Evolutionary conservation across 2,888 invertebrate genomes (phyloP).

Genomic region (Osmoderma eremita): DNA sequence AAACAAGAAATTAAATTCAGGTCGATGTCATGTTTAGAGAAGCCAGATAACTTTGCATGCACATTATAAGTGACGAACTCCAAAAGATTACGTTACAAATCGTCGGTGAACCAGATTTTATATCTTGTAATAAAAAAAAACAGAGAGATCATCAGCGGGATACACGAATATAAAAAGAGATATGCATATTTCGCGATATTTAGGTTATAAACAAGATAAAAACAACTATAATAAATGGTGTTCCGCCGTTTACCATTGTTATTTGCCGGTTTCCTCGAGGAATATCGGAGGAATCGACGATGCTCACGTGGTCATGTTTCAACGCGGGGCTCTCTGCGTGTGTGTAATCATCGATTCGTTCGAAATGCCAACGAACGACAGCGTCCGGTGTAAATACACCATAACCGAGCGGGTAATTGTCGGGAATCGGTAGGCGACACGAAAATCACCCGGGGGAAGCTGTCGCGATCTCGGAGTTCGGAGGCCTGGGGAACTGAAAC

Average conservation of each 20-base stretch:
- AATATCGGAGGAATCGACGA: not conserved
- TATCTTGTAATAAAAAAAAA: too few species aligned
- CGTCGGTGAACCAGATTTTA: too few species aligned
- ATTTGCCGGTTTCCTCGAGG: conserved; percentile 14
- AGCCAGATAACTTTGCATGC: too few species aligned
- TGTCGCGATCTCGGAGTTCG: not conserved
- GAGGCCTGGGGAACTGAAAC: too few species aligned
- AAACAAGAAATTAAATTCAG: too few species aligned
- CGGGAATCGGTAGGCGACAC: conserved; percentile 12
- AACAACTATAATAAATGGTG: conserved; percentile 3
- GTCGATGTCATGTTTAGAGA: too few species aligned
- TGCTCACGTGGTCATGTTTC: not conserved
- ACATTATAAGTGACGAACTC: too few species aligned
- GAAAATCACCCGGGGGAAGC: conserved; percentile 28
- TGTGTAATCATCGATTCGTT: conserved; percentile 37
- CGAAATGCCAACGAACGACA: conserved; percentile 25
- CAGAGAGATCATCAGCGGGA: too few species aligned
- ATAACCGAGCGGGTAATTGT: conserved; percentile 32
- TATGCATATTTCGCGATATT: conserved; percentile 3
- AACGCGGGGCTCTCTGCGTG: not conserved
- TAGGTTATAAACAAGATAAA: conserved; percentile 23
- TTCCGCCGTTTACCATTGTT: conserved; percentile 15
- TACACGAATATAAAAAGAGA: conserved; percentile 7
- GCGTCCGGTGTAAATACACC: conserved; percentile 29
- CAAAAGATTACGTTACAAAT: too few species aligned